A percentile compares a stretch with the other conserved stretches of the same genome.
Evolutionary conservation across 2,797 vertebrate genomes (phyloP).

Genomic region (Fratercula arctica): DNA sequence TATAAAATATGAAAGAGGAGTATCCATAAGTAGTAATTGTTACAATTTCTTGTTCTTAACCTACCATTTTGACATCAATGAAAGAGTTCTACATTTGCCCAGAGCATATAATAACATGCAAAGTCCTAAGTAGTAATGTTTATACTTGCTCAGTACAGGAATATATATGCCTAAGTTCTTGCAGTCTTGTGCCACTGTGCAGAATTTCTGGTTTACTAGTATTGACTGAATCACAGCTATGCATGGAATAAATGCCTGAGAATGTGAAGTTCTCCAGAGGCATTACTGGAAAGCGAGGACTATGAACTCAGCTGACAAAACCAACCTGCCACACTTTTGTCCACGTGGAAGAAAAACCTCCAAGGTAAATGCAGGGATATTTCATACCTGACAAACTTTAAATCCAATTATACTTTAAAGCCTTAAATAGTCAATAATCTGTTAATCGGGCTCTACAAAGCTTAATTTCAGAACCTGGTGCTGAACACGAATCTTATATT

Average conservation of each 20-base stretch:
- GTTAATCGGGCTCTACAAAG: neutral
- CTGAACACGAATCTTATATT: neutral
- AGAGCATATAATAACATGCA: neutral
- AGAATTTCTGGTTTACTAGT: neutral
- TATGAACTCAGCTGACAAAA: neutral
- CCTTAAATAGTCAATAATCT: constrained; percentile 11
- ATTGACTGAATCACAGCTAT: neutral
- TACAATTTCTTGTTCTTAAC: neutral
- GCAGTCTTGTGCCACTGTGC: neutral
- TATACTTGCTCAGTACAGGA: neutral
- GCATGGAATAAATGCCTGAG: neutral
- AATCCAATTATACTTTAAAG: constrained; percentile 1
- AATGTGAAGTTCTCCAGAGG: neutral
- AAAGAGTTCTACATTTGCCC: neutral
- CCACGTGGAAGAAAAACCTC: neutral
- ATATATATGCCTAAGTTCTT: neutral
- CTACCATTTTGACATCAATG: neutral
- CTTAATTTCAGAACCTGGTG: neutral
- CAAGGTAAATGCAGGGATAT: neutral
- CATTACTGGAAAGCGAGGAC: neutral
- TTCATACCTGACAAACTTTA: neutral
- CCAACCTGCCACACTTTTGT: neutral
- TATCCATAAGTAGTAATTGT: neutral
- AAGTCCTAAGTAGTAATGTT: neutral
- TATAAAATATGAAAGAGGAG: neutral